phyloP scores from a whole-genome alignment of 2,113 vertebrate species.

The Leptocoma aspasia region DNA sequence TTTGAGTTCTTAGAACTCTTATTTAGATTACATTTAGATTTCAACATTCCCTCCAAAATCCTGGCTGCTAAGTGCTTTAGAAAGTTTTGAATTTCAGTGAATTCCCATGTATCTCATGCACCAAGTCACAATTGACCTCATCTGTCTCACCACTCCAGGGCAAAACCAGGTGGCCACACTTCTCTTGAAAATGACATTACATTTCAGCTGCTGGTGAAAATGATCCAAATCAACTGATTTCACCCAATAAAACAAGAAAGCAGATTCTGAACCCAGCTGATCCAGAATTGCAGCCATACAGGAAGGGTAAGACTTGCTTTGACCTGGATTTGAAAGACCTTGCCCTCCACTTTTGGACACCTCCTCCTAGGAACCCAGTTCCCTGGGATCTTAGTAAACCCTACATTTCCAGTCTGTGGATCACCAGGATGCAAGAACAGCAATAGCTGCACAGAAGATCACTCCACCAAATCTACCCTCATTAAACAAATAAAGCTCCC shows the following conservation, averaged over 20 bases:
- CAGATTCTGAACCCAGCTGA: not conserved
- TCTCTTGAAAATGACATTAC: not conserved
- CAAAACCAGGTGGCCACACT: not conserved
- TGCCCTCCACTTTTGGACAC: not conserved
- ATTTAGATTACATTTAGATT: not conserved
- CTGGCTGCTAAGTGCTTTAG: not conserved
- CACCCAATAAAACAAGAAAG: not conserved
- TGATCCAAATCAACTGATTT: not conserved
- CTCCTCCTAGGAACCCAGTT: not conserved
- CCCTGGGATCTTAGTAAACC: not conserved
- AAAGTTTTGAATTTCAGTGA: not conserved
- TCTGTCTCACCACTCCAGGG: not conserved
- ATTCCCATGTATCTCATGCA: not conserved
- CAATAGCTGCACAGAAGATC: rapidly evolving
- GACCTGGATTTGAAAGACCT: not conserved
- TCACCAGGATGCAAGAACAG: not conserved
- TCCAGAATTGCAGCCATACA: not conserved
- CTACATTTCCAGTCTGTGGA: not conserved
- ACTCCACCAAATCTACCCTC: not conserved
- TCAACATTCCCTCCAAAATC: not conserved
- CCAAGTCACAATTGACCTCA: not conserved
- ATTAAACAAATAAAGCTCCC: not conserved
- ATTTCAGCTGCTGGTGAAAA: not conserved
- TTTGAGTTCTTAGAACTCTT: not conserved
- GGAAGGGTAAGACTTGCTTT: not conserved